These are phyloP conservation scores for Glyphotaelius pellucidus DNA, from an alignment of 2,888 invertebrate genomes.

Conservation along the genomic window DNA sequence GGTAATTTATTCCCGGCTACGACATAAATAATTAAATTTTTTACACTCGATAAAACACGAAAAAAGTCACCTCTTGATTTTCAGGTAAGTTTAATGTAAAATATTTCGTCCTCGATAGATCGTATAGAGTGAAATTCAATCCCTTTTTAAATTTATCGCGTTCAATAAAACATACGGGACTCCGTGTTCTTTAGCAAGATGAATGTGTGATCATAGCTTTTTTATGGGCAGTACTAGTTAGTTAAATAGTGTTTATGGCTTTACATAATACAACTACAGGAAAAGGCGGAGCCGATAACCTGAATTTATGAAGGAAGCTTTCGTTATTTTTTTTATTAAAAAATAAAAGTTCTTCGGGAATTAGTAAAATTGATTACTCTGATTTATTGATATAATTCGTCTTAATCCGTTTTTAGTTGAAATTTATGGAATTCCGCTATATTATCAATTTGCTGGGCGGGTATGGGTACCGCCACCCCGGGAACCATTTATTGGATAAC, in stretches of 20 bases:
- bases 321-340: background rate
- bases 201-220: conserved; percentile 31
- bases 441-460: no score
- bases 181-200: conserved; percentile 28
- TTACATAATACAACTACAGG: no score
- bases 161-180: conserved; percentile 53
- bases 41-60: background rate
- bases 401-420: no score
- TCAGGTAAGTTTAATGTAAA: background rate
- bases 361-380: no score
- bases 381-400: no score
- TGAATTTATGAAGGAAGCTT: background rate
- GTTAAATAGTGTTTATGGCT: no score
- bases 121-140: conserved; percentile 43
- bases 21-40: background rate
- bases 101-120: background rate
- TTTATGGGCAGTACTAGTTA: conserved; percentile 6
- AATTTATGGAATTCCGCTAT: no score
- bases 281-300: background rate
- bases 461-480: no score
- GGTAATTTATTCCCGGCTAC: background rate
- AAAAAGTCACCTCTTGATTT: background rate
- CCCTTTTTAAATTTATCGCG: conserved; percentile 53
- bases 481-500: no score
- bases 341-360: no score